Base-by-base conservation (phyloP, 2,888 invertebrate genomes). In the Stenolophus ochropezus region DNA sequence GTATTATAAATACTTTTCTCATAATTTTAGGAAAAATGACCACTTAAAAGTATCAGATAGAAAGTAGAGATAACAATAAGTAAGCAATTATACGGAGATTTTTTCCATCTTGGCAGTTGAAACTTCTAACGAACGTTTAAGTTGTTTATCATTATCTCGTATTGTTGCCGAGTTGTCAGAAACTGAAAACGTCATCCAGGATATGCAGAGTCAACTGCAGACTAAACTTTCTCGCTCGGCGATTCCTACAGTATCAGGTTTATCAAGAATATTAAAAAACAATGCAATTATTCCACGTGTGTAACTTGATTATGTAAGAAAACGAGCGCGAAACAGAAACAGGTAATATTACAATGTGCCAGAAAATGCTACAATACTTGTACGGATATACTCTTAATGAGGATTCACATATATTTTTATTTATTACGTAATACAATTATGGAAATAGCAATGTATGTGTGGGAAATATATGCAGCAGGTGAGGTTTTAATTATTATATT, bases 161-260 rank as follows among this genome's bases (percentile, higher is more conserved):
- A 25, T n/a, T 23, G 14, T 69, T 33, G 33, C 16, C 18, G 18
- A 27, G 65, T 69, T 11, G 1, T 8, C 65, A 69, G 65, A 69
- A 69, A 69, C 27, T 69, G 11, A 69, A 69, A 69, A 69, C 65
- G 33, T 27, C 33, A 33, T 65, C 33, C 65, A 69, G 65, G 65
- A 69, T 69, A 69, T 69, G 65, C 27, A 5, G 33, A 14, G 27
- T 69, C 65, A 61, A 61, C 21, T 61, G 61, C 33, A 42, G 33
- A 42, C 21, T 25, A 23, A 11, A 69, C 65, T 69, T 69, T 69
- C 65, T 69, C 65, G 33, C 18, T 42, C 6, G 16, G n/a, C n/a
- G 6, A 69, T 18, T 69, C 18, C 61, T 33, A 18, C 65, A 18
- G 65, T 69, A 69, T 69, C 65, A 69, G 27, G 27, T 69, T 69